phyloP scores from a whole-genome alignment of 2,888 invertebrate genomes.

The Lamproptera curius region DNA sequence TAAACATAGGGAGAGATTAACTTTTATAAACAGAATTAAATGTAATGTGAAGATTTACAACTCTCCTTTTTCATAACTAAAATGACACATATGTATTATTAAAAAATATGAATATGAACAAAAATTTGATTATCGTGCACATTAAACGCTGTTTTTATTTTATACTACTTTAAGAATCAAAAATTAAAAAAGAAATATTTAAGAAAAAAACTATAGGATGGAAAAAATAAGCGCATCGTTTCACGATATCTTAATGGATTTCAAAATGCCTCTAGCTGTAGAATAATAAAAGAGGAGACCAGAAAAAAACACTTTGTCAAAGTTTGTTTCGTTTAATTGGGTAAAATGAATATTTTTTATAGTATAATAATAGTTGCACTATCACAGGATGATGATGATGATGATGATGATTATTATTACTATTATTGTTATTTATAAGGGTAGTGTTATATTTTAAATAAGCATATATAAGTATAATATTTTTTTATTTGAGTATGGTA shows the following conservation, averaged over 20 bases:
- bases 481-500: too few relatives aligned
- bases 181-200: neutral
- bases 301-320: conserved; percentile 22
- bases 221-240: conserved; percentile 26
- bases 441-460: too few relatives aligned
- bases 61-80: neutral
- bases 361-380: too few relatives aligned
- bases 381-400: too few relatives aligned
- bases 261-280: conserved; percentile 26
- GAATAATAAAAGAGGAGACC: conserved; percentile 23
- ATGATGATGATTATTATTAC: too few relatives aligned
- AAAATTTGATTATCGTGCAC: neutral
- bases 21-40: neutral
- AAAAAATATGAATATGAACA: neutral
- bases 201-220: neutral
- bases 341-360: conserved; percentile 6
- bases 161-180: neutral
- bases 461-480: too few relatives aligned
- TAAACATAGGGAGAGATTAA: too few relatives aligned
- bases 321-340: conserved; percentile 4
- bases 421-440: too few relatives aligned
- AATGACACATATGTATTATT: neutral
- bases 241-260: conserved; percentile 33
- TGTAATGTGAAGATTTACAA: neutral
- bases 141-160: neutral